phyloP scores from a whole-genome alignment of 2,113 vertebrate species.

The Pavo muticus region DNA sequence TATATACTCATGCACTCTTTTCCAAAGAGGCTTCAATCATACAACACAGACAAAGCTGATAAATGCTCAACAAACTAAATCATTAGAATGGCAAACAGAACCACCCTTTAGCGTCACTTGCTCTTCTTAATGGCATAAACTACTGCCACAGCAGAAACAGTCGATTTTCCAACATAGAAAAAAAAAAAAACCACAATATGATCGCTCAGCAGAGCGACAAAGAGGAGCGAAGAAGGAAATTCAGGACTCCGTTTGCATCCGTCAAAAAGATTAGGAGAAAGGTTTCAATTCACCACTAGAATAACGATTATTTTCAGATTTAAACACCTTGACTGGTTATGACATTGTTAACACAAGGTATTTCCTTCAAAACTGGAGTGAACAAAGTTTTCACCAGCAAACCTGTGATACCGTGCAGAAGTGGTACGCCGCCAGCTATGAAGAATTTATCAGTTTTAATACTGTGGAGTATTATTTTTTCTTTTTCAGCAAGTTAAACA shows the following conservation, averaged over 20 bases:
- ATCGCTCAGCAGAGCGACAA: constrained; percentile 37
- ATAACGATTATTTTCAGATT: neutral
- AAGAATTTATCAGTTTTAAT: neutral
- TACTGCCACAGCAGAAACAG: constrained; percentile 17
- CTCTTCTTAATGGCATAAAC: constrained; percentile 37
- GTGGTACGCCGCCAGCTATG: neutral
- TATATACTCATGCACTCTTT: constrained; percentile 1
- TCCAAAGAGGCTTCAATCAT: neutral
- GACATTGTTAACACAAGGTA: neutral
- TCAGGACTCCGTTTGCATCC: neutral
- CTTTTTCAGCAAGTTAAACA: neutral
- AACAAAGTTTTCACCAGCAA: constrained; percentile 37
- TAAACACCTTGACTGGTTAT: constrained; percentile 7
- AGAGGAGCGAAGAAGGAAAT: constrained; percentile 28
- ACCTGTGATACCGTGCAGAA: neutral
- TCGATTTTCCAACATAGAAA: constrained; percentile 29
- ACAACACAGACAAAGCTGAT: constrained; percentile 22
- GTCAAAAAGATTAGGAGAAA: constrained; percentile 5
- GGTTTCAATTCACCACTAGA: constrained; percentile 13
- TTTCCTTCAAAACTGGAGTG: constrained; percentile 12
- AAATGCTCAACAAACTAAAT: constrained; percentile 29
- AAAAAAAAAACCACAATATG: neutral
- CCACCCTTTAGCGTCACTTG: neutral
- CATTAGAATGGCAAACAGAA: constrained; percentile 17
- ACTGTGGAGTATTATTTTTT: neutral